Conservation (phyloP, 2,797 vertebrate species). For the Allobates femoralis region DNA sequence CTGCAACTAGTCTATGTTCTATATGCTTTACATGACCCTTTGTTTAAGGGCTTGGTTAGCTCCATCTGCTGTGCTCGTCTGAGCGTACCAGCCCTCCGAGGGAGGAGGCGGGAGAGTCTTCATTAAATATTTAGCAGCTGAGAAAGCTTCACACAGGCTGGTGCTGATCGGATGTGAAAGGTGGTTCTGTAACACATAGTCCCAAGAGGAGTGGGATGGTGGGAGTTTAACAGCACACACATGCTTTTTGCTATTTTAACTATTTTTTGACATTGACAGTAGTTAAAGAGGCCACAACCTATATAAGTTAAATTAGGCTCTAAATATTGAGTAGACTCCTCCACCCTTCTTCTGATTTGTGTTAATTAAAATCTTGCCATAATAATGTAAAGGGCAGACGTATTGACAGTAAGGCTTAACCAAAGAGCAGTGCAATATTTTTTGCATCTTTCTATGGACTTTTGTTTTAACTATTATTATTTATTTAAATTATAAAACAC, state of each 20-base stretch:
- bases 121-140: constrained; percentile 58
- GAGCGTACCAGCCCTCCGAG: constrained; percentile 38
- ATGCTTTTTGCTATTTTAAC: constrained; percentile 42
- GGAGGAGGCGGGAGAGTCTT: constrained; percentile 40
- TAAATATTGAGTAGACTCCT: not conserved
- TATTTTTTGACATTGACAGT: constrained; percentile 43
- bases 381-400: not conserved
- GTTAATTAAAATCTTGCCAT: not conserved
- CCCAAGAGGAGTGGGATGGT: constrained; percentile 29
- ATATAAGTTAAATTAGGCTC: not conserved
- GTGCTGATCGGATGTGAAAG: constrained; percentile 63
- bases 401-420: not conserved
- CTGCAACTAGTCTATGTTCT: not conserved
- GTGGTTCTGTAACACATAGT: constrained; percentile 47
- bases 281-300: constrained; percentile 28
- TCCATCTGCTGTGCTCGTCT: constrained; percentile 44
- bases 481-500: too few species aligned
- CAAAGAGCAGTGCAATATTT: not conserved
- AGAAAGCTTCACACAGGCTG: constrained; percentile 57
- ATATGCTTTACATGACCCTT: constrained; percentile 16
- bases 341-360: not conserved
- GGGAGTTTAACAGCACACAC: constrained; percentile 30
- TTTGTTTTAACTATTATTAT: too few species aligned
- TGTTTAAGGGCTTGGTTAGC: constrained; percentile 30
- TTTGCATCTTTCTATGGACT: too few species aligned